phyloP scores from a whole-genome alignment of 2,888 invertebrate genomes.

The Chaetogeoica ovagalla region DNA sequence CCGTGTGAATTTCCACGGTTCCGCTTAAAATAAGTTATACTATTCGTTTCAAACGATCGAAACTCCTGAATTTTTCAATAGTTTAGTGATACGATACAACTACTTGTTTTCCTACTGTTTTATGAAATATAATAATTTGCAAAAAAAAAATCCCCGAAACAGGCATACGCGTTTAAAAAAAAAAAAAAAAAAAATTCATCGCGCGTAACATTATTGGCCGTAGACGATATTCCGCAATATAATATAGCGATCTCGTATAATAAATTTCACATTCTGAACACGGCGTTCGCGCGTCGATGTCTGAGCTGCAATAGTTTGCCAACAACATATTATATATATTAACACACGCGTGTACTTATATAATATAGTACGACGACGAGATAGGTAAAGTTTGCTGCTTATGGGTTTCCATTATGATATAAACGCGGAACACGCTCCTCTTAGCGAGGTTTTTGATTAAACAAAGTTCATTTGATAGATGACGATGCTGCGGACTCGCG shows the following conservation, averaged over 20 bases:
- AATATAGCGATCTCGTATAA: not conserved
- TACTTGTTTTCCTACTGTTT: too few species aligned
- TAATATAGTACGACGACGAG: not conserved
- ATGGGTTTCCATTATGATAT: conserved; percentile 16
- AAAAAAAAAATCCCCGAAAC: too few species aligned
- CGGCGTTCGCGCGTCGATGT: conserved; percentile 21
- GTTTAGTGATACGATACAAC: too few species aligned
- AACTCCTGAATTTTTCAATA: too few species aligned
- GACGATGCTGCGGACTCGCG: not conserved
- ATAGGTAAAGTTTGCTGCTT: conserved; percentile 45
- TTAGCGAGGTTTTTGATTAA: conserved; percentile 36
- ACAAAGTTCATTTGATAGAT: conserved; percentile 50
- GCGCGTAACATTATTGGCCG: too few species aligned
- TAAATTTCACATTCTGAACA: conserved; percentile 36
- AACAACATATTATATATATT: not conserved
- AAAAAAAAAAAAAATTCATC: too few species aligned
- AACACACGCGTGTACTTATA: not conserved
- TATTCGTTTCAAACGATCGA: too few species aligned
- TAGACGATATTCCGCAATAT: not conserved
- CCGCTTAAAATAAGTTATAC: too few species aligned
- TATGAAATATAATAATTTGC: too few species aligned
- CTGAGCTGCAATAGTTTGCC: conserved; percentile 7
- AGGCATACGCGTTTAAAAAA: too few species aligned
- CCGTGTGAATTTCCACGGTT: too few species aligned
- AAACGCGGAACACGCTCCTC: not conserved